Base-by-base conservation (phyloP, 2,797 vertebrate species). In the Sebastes ruberrimus region DNA sequence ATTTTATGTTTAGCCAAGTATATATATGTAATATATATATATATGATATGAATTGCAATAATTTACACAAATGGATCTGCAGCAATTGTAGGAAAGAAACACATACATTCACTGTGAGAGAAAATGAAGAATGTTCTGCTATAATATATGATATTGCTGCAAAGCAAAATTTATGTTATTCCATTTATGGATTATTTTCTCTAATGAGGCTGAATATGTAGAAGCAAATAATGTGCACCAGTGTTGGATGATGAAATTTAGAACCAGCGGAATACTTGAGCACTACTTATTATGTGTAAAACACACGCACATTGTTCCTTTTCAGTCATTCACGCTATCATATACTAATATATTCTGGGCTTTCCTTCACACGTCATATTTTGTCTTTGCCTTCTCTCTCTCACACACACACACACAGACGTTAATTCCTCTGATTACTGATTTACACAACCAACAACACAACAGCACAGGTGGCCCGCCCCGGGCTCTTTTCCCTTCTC, bases 391-490 rank as follows among this genome's bases (percentile, higher is more conserved):
- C 35, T 16, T 33, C 8, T 69, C 11, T 57, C 33, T 55, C 69
- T 38, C 64, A 4, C 67, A 52, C 74, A 49, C 61, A 76, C 71
- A 82, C 27, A 78, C 68, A 77, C 25, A 83, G 16, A 82, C 59
- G 62, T 80, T 87, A 88, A 89, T 84, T 85, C 83, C 73, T 83
- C 83, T 85, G 84, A 92, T 91, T 92, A 86, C 81, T 76, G 82
- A 89, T 88, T 84, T 89, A 87, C 82, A 85, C 79, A 76, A 81
- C 46, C 70, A 76, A 49, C 79, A 87, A 87, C 76, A 86, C 55
- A 82, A 70, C 78, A 74, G 68, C 80, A 84, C 92, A 94, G 93
- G 88, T 90, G 92, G 84, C 76, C 81, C 46, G 59, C 86, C 84
- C 82, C 30, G 1, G 79, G 89, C 86, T 67, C 74, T 57, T 62